Base-by-base conservation (phyloP, 2,797 vertebrate genomes). In the Catamblyrhynchus diadema region DNA sequence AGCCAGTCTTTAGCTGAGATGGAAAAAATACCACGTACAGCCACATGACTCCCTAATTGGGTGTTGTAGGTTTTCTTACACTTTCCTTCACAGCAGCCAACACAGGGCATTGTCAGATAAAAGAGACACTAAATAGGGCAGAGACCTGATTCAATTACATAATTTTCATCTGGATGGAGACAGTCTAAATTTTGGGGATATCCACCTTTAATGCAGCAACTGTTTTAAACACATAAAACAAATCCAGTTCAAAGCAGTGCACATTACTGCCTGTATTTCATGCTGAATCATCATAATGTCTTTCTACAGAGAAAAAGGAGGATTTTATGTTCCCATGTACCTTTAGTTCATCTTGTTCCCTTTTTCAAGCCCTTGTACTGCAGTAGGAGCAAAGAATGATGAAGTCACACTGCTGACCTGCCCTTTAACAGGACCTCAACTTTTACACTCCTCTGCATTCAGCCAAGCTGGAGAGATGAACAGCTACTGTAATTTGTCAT, bases 151-250 rank as follows among this genome's bases (percentile, higher is more conserved):
- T 72, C 66, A 84, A 59, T 86, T 86, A 77, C 28, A 7, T 88
- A 77, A 80, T 84, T 94, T 93, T 86, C 51, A 86, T 70, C 56
- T 71, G 71, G 64, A 85, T 60, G 47, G 39, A 73, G 53, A 65
- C 30, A 74, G 61, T 9, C 41, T 93, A 93, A 94, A 91, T 97
- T 96, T 94, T 64, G 93, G 79, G 53, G 65, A 60, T 69, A 94
- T 54, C 74, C 13, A 73, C 88, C 86, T 94, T 64, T 69, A 84
- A 81, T 45, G 72, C 77, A 70, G 86, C 72, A 65, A 87, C 66
- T 84, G 60, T 86, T 94, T 96, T 94, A 95, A 93, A 96, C 70
- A 61, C 54, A 15, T 37, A 93, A 96, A 97, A 81, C 77, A 87
- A 82, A 85, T 24, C 17, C 74, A 32, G 57, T 23, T 66, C 66